phyloP scores from a whole-genome alignment of 2,797 vertebrate species.

The Centropyge bicolor region DNA sequence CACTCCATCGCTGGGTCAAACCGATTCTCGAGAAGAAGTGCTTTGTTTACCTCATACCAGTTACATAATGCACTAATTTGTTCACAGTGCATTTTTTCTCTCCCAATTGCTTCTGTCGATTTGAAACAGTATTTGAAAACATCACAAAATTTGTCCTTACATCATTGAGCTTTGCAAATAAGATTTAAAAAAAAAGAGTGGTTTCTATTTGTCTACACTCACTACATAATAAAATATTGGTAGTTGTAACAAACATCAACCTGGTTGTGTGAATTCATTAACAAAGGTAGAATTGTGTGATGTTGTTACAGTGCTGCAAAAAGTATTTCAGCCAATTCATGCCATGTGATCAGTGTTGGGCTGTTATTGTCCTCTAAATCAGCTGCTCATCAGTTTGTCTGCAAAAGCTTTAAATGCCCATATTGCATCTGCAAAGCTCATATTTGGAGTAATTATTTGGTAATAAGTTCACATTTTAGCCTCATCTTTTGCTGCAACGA shows the following conservation, averaged over 20 bases:
- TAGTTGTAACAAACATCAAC: background rate
- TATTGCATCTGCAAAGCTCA: too few relatives aligned
- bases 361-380: too few relatives aligned
- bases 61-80: constrained; percentile 29
- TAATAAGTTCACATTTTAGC: too few relatives aligned
- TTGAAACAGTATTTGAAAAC: constrained; percentile 13
- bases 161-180: constrained; percentile 2
- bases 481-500: too few relatives aligned
- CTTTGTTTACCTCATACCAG: constrained; percentile 34
- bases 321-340: background rate
- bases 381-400: too few relatives aligned
- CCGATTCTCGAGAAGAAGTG: constrained; percentile 36
- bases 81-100: constrained; percentile 10
- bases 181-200: background rate
- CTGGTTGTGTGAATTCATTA: background rate
- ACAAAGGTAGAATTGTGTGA: background rate
- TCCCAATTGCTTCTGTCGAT: background rate
- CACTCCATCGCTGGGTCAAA: constrained; percentile 39
- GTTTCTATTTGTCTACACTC: background rate
- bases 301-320: background rate
- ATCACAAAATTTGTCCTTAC: background rate
- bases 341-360: background rate
- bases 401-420: too few relatives aligned
- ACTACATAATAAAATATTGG: background rate
- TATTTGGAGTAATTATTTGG: too few relatives aligned